phyloP scores from a whole-genome alignment of 2,797 vertebrate genomes.

The Petrocephalus sullivani region DNA sequence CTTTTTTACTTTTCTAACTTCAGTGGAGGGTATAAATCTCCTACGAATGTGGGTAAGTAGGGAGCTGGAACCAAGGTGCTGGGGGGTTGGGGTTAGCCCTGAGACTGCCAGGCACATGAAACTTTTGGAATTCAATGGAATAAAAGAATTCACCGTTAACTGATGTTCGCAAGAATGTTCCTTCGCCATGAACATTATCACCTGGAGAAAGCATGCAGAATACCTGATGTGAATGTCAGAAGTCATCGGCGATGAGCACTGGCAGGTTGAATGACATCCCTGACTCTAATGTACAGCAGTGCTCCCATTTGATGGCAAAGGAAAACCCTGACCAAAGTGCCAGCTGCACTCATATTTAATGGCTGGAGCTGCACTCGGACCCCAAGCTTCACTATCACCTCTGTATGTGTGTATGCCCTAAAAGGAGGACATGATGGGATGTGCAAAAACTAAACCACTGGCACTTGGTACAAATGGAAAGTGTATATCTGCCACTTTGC shows the following conservation, averaged over 20 bases:
- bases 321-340: not conserved
- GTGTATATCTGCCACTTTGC: not conserved
- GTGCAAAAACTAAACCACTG: not conserved
- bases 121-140: not conserved
- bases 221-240: conserved; percentile 29
- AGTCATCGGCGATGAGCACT: conserved; percentile 29
- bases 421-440: not conserved
- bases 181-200: not conserved
- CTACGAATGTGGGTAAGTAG: not conserved
- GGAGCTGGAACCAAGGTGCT: not conserved
- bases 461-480: not conserved
- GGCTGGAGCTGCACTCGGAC: not conserved
- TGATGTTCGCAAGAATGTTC: not conserved
- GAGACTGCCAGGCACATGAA: not conserved
- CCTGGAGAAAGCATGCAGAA: not conserved
- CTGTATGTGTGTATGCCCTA: not conserved
- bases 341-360: not conserved
- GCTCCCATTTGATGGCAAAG: not conserved
- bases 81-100: not conserved
- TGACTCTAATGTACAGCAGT: not conserved
- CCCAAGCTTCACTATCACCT: not conserved
- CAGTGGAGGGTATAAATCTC: not conserved
- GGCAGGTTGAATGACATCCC: conserved; percentile 31
- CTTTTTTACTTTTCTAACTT: not conserved
- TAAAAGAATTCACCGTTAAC: not conserved